Base-by-base conservation (phyloP, 2,797 vertebrate genomes). In the Tachyglossus aculeatus region DNA sequence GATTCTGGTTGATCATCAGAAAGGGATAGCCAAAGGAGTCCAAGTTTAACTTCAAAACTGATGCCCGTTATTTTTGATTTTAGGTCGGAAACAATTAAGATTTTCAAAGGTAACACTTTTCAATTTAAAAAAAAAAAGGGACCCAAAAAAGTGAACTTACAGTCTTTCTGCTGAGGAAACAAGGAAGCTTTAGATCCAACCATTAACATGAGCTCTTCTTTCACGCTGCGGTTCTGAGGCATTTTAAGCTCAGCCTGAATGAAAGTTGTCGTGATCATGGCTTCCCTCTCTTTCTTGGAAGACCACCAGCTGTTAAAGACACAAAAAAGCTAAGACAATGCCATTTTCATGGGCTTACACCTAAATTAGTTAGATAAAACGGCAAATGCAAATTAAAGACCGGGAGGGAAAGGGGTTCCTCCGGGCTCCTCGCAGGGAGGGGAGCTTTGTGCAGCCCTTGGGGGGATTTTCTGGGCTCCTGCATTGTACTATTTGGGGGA, bases 291-390 rank as follows among this genome's bases (percentile, higher is more conserved):
- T 5, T 18, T 40, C 9, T 40, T 2, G 12, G 44, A 74, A 77
- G 63, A 55, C 34, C 67, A 57, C 74, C 71, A 62, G 60, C 71
- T 69, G 51, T 67, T 74, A 63, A 61, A 0, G 32, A 58, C 68
- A 71, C 0, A 77, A 39, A 80, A 58, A 76, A 74, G 77, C 67
- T 60, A 48, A 0, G 39, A 66, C 57, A 62, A 34, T 15, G 33
- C 37, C 53, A 16, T 80, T 80, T 69, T 56, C 64, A 37, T 10
- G 80, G 51, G 45, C 41, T 77, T 67, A 67, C 38, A 61, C 71
- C 80, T 85, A 83, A 81, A 79, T 73, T 36, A 58, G 57, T 83
- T 81, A 83, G 4, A 84, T 77, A 86, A 85, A 83, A 77, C 52
- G 41, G 25, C 38, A 71, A 37, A 54, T 4, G 39, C 19, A 56